Conservation (phyloP, 2,888 invertebrate genomes). For the Pristionchus fissidentatus region DNA sequence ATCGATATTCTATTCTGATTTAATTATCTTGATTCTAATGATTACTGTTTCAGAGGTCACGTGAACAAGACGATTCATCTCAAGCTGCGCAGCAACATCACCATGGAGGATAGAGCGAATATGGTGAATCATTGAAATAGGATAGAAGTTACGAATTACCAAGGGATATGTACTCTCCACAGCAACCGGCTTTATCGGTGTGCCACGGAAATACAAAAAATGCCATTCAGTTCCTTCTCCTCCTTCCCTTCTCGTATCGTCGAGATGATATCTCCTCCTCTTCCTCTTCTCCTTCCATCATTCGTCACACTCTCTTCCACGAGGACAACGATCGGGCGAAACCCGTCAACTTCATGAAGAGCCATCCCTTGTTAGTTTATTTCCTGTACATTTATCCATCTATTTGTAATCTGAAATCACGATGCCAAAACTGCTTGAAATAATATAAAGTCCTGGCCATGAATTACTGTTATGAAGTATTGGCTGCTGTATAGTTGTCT, state of each 20-base stretch:
- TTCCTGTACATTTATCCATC: neutral
- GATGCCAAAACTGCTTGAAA: no score
- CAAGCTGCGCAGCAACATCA: neutral
- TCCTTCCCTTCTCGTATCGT: slow-evolving; percentile 31
- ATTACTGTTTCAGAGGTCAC: neutral
- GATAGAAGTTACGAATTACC: neutral
- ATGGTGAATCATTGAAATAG: neutral
- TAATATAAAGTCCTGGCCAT: no score
- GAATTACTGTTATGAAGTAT: neutral
- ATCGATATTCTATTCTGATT: no score
- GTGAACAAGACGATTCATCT: slow-evolving; percentile 27
- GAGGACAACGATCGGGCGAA: neutral
- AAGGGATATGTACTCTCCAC: neutral
- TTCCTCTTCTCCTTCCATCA: neutral
- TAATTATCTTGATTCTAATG: no score
- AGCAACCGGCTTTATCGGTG: neutral
- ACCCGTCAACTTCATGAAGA: neutral
- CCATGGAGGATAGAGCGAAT: neutral
- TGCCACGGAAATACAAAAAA: neutral
- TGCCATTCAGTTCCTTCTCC: slow-evolving; percentile 17
- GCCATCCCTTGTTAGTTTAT: neutral
- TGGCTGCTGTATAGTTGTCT: neutral
- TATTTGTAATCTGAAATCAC: no score
- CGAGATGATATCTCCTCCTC: neutral
- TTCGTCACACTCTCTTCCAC: neutral